Conservation (phyloP, 2,113 vertebrate genomes). For the Nesogale talazaci region DNA sequence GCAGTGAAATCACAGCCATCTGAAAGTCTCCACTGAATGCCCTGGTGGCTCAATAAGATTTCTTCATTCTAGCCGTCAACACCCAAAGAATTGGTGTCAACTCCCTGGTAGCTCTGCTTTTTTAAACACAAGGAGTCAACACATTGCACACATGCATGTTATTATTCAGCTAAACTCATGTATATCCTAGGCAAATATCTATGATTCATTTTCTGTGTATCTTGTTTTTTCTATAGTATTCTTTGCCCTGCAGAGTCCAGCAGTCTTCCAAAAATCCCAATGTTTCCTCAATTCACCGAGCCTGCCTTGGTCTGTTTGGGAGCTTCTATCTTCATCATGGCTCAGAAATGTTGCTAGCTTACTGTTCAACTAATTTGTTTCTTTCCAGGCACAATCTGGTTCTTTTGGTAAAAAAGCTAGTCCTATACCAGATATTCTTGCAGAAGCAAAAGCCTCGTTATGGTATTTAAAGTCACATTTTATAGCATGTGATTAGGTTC, state of each 20-base stretch:
- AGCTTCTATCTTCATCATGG: neutral
- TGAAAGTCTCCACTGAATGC: too few relatives aligned
- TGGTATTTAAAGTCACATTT: neutral
- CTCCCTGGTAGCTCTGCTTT: neutral
- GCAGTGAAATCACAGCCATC: too few relatives aligned
- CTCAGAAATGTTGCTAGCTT: neutral
- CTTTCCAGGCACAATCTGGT: conserved; percentile 8
- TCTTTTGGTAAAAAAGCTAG: neutral
- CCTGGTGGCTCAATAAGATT: too few relatives aligned
- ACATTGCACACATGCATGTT: neutral
- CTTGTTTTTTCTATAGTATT: neutral
- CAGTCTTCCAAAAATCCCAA: neutral
- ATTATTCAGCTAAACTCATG: neutral
- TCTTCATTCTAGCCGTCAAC: too few relatives aligned
- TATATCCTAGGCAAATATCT: neutral
- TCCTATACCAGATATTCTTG: neutral
- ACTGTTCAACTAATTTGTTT: neutral
- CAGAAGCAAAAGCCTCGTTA: neutral
- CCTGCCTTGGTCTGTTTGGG: neutral
- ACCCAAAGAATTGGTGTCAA: too few relatives aligned
- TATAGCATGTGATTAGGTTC: neutral
- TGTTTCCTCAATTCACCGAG: neutral
- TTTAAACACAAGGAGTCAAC: neutral
- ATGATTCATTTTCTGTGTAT: neutral
- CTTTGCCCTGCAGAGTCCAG: neutral